Conservation (phyloP, 2,113 vertebrate species). For the Pseudonaja textilis region DNA sequence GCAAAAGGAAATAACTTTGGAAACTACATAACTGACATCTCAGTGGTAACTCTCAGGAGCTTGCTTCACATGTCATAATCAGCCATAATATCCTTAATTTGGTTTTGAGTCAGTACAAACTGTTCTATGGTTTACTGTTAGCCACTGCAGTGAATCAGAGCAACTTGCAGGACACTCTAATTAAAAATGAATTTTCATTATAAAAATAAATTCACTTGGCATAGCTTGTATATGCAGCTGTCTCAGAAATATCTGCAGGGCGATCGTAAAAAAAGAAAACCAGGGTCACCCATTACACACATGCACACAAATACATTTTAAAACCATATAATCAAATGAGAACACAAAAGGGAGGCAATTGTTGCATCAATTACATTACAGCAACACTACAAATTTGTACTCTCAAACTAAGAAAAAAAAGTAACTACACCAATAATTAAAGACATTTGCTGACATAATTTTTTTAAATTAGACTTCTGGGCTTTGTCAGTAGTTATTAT, state of each 20-base stretch:
- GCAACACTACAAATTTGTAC: slow-evolving; percentile 32
- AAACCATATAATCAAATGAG: background rate
- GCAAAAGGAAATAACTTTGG: background rate
- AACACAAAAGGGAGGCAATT: background rate
- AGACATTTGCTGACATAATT: slow-evolving; percentile 18
- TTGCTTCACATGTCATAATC: background rate
- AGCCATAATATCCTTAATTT: background rate
- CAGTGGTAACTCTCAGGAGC: background rate
- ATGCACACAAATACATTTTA: background rate
- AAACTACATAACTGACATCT: background rate
- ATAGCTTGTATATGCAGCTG: background rate
- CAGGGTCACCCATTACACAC: background rate
- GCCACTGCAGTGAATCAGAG: background rate
- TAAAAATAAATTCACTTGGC: background rate
- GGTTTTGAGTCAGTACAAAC: background rate
- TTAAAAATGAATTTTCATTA: background rate
- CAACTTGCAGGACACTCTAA: background rate
- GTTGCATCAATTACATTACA: slow-evolving; percentile 47
- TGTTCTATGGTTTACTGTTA: background rate
- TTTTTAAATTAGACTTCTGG: slow-evolving; percentile 1
- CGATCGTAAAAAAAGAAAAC: too few species aligned
- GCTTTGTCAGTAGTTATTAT: slow-evolving; percentile 36
- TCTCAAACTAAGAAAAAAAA: slow-evolving; percentile 33
- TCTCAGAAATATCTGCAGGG: background rate
- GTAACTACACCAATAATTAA: slow-evolving; percentile 51